These are phyloP conservation scores for Chrosomus eos DNA, from an alignment of 2,797 vertebrate genomes.

Conservation along the genomic window DNA sequence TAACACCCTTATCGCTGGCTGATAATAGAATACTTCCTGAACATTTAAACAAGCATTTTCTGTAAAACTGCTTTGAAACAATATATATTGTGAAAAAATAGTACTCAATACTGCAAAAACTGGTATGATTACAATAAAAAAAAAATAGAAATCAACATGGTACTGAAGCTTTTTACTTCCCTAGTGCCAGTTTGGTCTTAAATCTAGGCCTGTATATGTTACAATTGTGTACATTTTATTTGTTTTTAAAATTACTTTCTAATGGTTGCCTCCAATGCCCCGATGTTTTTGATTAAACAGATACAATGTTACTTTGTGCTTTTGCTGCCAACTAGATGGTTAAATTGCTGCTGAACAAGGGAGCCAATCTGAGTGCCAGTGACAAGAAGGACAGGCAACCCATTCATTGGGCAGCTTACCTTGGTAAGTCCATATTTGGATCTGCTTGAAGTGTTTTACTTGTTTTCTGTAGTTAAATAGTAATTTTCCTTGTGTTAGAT, in stretches of 20 bases:
- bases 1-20: not conserved
- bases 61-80: not conserved
- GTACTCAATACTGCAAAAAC: too few relatives aligned
- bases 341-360: constrained; percentile 95
- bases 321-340: constrained; percentile 82
- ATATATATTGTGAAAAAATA: too few relatives aligned
- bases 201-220: too few relatives aligned
- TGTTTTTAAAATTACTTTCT: too few relatives aligned
- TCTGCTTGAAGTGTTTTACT: not conserved
- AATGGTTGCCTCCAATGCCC: not conserved
- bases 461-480: not conserved
- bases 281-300: not conserved
- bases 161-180: too few relatives aligned
- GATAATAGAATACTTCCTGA: not conserved
- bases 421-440: constrained; percentile 77
- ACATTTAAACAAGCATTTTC: not conserved
- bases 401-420: constrained; percentile 94
- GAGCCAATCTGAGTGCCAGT: constrained; percentile 93
- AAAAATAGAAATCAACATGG: too few relatives aligned
- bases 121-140: too few relatives aligned
- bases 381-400: constrained; percentile 98
- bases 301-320: constrained; percentile 9
- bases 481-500: not conserved
- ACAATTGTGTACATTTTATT: too few relatives aligned
- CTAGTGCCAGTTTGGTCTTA: too few relatives aligned